phyloP scores from a whole-genome alignment of 2,888 invertebrate species.

The Operophtera brumata region DNA sequence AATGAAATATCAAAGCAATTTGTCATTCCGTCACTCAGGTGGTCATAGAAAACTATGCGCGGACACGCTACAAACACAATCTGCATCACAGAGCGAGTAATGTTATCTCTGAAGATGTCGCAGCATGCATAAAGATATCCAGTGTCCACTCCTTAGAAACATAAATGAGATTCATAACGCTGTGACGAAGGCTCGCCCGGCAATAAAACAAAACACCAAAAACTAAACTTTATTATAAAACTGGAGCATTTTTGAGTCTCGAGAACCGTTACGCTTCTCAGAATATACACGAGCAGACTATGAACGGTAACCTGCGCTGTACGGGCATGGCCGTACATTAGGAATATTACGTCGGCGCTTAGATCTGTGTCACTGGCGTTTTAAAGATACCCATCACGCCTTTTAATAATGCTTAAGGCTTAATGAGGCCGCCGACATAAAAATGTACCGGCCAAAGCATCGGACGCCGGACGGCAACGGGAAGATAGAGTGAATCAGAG shows the following conservation, averaged over 20 bases:
- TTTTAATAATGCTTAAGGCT: conserved; percentile 52
- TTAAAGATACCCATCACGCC: conserved; percentile 55
- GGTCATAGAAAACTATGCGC: conserved; percentile 10
- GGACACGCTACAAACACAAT: conserved; percentile 13
- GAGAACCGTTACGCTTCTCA: conserved; percentile 66
- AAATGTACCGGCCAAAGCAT: conserved; percentile 37
- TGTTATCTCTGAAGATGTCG: conserved; percentile 18
- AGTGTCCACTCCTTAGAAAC: conserved; percentile 27
- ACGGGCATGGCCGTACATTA: conserved; percentile 51
- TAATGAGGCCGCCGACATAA: conserved; percentile 54
- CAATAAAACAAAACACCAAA: conserved; percentile 53
- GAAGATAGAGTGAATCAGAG: conserved; percentile 44
- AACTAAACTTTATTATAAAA: conserved; percentile 57
- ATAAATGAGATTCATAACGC: conserved; percentile 24
- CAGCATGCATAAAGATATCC: conserved; percentile 18
- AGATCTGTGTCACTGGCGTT: conserved; percentile 64
- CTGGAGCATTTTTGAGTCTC: conserved; percentile 62
- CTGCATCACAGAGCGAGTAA: conserved; percentile 6
- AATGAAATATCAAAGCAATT: conserved; percentile 10
- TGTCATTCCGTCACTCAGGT: conserved; percentile 11
- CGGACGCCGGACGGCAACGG: conserved; percentile 34
- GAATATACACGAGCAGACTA: conserved; percentile 59
- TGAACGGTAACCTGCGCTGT: conserved; percentile 59
- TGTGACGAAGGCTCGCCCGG: conserved; percentile 42
- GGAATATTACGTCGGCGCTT: conserved; percentile 60